Evolutionary conservation across 2,888 invertebrate species (phyloP).

Genomic region (Magallana nippona): DNA sequence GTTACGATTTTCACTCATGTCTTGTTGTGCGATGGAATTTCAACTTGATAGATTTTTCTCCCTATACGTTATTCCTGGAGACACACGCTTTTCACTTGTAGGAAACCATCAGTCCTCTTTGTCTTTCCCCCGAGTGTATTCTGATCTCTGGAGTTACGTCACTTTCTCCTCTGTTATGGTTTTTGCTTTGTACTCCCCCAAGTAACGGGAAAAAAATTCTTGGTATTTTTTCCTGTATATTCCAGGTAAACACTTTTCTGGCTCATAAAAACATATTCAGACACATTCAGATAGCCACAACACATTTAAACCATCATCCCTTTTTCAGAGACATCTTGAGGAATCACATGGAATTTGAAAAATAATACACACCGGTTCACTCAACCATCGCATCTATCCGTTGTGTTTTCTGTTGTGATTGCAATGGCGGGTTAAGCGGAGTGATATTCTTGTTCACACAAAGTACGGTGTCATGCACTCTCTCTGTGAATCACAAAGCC

Average conservation of each 20-base stretch:
- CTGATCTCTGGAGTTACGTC: not conserved
- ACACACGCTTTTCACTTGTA: not conserved
- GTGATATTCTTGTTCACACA: not conserved
- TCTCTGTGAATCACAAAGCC: too few relatives aligned
- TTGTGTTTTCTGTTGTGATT: conserved; percentile 26
- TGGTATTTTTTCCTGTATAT: not conserved
- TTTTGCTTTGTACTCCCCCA: not conserved
- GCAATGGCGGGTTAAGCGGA: conserved; percentile 36
- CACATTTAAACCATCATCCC: not conserved
- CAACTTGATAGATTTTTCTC: not conserved
- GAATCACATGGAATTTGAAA: conserved; percentile 8
- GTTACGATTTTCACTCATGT: conserved; percentile 56
- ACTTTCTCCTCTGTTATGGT: not conserved
- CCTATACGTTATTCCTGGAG: not conserved
- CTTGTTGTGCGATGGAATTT: not conserved
- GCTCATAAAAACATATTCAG: not conserved
- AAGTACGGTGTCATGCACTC: not conserved
- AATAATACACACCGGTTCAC: conserved; percentile 21
- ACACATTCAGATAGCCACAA: not conserved
- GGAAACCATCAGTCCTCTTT: not conserved
- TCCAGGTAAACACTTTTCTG: conserved; percentile 24
- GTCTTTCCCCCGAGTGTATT: not conserved
- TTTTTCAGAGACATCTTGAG: not conserved
- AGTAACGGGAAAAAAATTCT: conserved; percentile 18
- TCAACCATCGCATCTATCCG: conserved; percentile 12